Evolutionary conservation across 1,140 invertebrate species (phyloP).

Genomic region (Ericerus pela): DNA sequence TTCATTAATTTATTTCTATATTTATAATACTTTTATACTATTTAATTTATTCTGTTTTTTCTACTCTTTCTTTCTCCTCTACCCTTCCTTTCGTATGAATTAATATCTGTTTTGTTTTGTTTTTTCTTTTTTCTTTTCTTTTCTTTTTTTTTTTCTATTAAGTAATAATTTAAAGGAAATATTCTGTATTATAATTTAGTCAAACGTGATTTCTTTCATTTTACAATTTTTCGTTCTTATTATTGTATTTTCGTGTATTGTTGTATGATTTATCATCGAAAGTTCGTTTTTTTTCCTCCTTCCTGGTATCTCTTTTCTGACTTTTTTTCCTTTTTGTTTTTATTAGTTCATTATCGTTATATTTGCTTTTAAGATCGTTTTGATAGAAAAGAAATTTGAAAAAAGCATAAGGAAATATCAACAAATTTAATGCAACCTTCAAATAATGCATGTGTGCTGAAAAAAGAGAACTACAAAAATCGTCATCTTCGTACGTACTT

Average conservation of each 20-base stretch:
- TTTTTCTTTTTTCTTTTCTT: background rate
- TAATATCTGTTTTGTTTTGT: background rate
- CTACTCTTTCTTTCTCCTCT: background rate
- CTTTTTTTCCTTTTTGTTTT: no score
- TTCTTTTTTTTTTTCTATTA: background rate
- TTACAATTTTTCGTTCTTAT: constrained; percentile 1
- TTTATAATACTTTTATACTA: constrained; percentile 4
- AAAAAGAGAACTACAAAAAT: no score
- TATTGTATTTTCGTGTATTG: background rate
- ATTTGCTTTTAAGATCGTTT: no score
- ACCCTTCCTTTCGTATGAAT: background rate
- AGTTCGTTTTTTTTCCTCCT: background rate
- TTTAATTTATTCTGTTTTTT: constrained; percentile 8
- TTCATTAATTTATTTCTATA: constrained; percentile 8
- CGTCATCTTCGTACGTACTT: no score
- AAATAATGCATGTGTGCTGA: no score
- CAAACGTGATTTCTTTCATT: constrained; percentile 7
- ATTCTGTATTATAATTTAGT: background rate
- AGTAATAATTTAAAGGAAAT: background rate
- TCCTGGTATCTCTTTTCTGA: no score
- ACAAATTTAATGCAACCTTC: no score
- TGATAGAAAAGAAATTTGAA: no score
- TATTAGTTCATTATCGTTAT: no score
- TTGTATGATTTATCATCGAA: constrained; percentile 1
- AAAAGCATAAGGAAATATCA: no score